phyloP scores from a whole-genome alignment of 1,140 invertebrate genomes.

The Colletes latitarsis region DNA sequence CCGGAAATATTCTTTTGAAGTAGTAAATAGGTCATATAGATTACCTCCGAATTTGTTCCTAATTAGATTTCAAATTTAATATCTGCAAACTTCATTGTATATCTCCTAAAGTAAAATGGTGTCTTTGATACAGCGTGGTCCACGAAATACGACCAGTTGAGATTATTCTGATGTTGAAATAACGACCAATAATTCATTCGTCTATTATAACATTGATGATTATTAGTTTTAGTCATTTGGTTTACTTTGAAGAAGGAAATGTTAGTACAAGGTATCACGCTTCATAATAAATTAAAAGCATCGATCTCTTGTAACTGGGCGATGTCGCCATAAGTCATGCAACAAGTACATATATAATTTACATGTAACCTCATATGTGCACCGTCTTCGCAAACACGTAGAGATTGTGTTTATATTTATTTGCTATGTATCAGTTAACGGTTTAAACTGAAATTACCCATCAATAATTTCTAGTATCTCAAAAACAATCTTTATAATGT shows the following conservation, averaged over 20 bases:
- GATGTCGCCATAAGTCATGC: conserved; percentile 6
- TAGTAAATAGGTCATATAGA: too few species aligned
- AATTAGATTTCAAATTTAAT: too few species aligned
- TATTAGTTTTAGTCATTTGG: neutral
- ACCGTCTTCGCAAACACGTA: neutral
- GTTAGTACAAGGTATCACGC: neutral
- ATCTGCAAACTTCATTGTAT: too few species aligned
- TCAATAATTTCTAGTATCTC: too few species aligned
- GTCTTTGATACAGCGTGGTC: too few species aligned
- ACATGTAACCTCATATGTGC: neutral
- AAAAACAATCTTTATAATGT: too few species aligned
- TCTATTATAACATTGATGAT: neutral
- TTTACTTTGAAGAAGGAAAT: neutral
- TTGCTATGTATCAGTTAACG: neutral
- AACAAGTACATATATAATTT: conserved; percentile 41
- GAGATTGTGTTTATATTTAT: neutral
- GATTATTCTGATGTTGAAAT: too few species aligned
- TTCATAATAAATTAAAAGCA: conserved; percentile 24
- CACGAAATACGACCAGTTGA: too few species aligned
- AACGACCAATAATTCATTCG: too few species aligned
- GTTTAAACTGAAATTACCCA: neutral
- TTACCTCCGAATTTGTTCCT: too few species aligned
- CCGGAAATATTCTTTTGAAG: too few species aligned
- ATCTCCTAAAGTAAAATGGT: too few species aligned
- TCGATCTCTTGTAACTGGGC: neutral